Evolutionary conservation across 2,113 vertebrate genomes (phyloP).

Genomic region (Tretioscincus oriximinensis): DNA sequence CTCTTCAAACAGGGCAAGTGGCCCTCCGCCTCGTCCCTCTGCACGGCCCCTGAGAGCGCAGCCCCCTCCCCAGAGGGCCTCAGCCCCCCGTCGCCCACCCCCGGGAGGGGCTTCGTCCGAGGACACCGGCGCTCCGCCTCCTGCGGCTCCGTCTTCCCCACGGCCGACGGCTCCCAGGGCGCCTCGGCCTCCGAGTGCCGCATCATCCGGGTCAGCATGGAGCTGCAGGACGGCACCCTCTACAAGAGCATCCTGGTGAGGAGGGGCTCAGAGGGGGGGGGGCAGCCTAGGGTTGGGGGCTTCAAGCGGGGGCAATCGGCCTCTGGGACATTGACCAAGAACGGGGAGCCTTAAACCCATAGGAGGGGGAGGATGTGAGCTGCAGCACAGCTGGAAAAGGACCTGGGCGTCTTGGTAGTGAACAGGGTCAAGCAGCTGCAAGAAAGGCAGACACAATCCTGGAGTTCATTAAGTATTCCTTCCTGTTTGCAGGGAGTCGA

Average conservation of each 20-base stretch:
- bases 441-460: no score
- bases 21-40: slow-evolving; percentile 86
- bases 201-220: slow-evolving; percentile 87
- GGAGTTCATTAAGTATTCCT: no score
- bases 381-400: no score
- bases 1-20: slow-evolving; percentile 85
- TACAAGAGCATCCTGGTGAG: slow-evolving; percentile 91
- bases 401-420: no score
- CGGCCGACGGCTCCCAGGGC: slow-evolving; percentile 48
- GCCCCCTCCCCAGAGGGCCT: slow-evolving; percentile 57
- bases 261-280: neutral
- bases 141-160: slow-evolving; percentile 75
- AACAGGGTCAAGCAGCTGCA: no score
- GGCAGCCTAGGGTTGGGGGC: no score
- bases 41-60: slow-evolving; percentile 67
- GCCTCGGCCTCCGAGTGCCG: slow-evolving; percentile 74
- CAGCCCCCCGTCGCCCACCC: slow-evolving; percentile 64
- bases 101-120: slow-evolving; percentile 56
- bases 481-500: no score
- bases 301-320: no score
- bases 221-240: slow-evolving; percentile 84
- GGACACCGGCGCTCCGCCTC: slow-evolving; percentile 91
- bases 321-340: no score
- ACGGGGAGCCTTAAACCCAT: no score
- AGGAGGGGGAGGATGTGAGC: no score